Conservation (phyloP, 1,140 invertebrate genomes). For the Meloidogyne floridensis region DNA sequence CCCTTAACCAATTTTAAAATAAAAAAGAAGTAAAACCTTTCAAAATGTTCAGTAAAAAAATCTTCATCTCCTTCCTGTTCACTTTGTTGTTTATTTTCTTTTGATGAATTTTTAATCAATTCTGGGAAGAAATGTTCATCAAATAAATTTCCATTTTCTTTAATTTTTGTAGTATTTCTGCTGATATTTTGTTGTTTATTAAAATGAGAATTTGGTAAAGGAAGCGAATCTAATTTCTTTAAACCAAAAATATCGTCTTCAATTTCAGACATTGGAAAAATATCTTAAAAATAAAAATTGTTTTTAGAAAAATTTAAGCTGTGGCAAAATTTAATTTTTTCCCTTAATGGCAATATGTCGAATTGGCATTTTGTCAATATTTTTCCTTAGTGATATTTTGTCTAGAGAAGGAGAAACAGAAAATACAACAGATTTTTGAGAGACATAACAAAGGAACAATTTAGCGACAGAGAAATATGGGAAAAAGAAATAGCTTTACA, state of each 20-base stretch:
- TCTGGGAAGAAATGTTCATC: slow-evolving; percentile 23
- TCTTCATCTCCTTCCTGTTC: slow-evolving; percentile 4
- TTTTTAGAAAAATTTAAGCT: not conserved
- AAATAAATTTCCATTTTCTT: slow-evolving; percentile 12
- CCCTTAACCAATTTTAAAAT: too few relatives aligned
- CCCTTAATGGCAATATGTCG: too few relatives aligned
- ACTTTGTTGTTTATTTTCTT: not conserved
- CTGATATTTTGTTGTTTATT: not conserved
- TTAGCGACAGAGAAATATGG: not conserved
- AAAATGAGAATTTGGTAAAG: not conserved
- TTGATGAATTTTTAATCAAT: not conserved
- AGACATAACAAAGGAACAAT: not conserved
- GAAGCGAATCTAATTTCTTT: not conserved
- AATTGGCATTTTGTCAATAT: too few relatives aligned
- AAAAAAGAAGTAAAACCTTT: not conserved
- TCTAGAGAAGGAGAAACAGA: not conserved
- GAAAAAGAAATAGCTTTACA: not conserved
- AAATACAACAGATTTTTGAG: too few relatives aligned
- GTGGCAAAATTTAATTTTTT: not conserved
- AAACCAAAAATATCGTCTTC: slow-evolving; percentile 32
- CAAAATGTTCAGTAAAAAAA: slow-evolving; percentile 19
- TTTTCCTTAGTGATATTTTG: not conserved
- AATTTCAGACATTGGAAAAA: not conserved
- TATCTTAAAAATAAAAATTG: not conserved
- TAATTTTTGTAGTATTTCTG: not conserved